A percentile compares a stretch with the other conserved stretches of the same genome.
These are phyloP conservation scores for Meiosimyza decipiens DNA, from an alignment of 2,888 invertebrate genomes.

Conservation along the genomic window DNA sequence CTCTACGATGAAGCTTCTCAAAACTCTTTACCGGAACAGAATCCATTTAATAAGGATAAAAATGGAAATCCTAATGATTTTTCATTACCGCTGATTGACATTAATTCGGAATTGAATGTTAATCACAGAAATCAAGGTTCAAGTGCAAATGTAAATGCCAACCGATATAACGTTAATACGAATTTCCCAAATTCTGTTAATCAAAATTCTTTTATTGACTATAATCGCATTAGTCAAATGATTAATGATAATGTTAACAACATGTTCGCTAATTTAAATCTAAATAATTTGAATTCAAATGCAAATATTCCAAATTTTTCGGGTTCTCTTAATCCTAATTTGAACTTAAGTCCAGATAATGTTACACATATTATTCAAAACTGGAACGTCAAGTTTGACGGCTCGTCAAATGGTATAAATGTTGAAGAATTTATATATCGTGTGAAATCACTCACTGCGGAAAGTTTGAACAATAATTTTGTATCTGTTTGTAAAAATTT, in stretches of 20 bases:
- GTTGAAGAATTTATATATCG: conserved; percentile 40
- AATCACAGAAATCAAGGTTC: no score
- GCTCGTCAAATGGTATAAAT: conserved; percentile 27
- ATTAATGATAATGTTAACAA: not conserved
- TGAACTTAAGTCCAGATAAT: conserved; percentile 25
- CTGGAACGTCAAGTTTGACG: conserved; percentile 39
- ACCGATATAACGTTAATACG: no score
- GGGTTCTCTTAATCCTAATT: no score
- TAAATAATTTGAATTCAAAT: no score
- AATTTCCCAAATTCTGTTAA: no score
- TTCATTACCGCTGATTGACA: no score
- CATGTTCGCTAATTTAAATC: not conserved
- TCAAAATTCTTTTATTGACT: not conserved
- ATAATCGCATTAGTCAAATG: not conserved
- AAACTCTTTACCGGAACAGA: not conserved
- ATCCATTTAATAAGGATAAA: not conserved
- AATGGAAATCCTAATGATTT: no score
- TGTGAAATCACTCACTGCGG: conserved; percentile 21
- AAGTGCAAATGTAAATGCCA: no score
- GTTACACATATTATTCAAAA: conserved; percentile 33
- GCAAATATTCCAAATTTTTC: no score
- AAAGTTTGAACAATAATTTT: conserved; percentile 37
- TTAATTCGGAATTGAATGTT: no score
- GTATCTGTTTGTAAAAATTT: conserved; percentile 30
- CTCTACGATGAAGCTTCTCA: not conserved